Percentiles rank a stretch among this genome's conserved stretches.
Evolutionary conservation across 2,113 vertebrate species (phyloP).

Genomic region (Xyrauchen texanus): DNA sequence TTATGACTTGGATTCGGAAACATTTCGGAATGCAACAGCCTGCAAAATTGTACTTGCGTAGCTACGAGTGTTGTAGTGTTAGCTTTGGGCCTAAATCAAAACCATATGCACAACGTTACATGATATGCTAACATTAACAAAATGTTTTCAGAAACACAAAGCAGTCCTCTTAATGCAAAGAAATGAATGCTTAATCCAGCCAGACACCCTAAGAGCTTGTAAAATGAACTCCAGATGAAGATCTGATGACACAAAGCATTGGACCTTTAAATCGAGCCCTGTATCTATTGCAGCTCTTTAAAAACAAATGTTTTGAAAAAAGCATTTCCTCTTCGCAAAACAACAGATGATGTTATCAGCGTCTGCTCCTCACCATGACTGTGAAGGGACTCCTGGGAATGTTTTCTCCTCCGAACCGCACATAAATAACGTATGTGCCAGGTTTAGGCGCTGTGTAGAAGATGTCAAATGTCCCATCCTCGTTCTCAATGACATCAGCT

Average conservation of each 20-base stretch:
- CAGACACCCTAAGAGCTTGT: not conserved
- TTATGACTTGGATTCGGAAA: too few species aligned
- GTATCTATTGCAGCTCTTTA: not conserved
- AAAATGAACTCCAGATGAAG: slow-evolving; percentile 6
- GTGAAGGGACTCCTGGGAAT: slow-evolving; percentile 95
- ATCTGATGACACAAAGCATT: not conserved
- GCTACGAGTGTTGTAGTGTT: too few species aligned
- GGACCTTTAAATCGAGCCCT: not conserved
- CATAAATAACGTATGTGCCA: slow-evolving; percentile 90
- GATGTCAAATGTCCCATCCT: slow-evolving; percentile 94
- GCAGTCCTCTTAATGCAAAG: slow-evolving; percentile 9
- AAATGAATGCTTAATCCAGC: not conserved
- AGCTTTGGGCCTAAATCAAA: not conserved
- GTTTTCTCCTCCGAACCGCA: slow-evolving; percentile 94
- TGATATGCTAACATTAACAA: not conserved
- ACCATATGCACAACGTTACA: not conserved
- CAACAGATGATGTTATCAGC: not conserved
- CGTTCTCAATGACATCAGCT: slow-evolving; percentile 91
- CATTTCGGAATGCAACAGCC: too few species aligned
- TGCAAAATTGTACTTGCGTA: not conserved
- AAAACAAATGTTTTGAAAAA: not conserved
- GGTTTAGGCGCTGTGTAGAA: slow-evolving; percentile 89
- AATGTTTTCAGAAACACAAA: too few species aligned
- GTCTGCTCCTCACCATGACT: slow-evolving; percentile 83
- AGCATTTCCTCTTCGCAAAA: not conserved